Conservation (phyloP, 2,113 vertebrate genomes). For the Phalacrocorax pelagicus region DNA sequence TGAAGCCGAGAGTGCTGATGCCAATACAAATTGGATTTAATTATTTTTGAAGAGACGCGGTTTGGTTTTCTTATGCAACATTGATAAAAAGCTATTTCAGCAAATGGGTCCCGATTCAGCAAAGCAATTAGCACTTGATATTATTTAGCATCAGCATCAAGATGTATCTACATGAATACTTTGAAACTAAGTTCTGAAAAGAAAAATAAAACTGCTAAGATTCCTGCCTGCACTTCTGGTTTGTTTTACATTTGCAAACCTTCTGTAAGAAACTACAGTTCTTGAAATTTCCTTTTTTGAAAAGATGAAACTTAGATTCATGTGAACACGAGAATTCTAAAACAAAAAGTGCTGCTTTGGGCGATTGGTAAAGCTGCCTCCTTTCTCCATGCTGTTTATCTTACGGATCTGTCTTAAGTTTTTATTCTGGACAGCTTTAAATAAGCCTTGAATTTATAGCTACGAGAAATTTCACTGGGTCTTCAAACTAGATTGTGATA, state of each 20-base stretch:
- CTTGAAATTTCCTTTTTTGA: neutral
- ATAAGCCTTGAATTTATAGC: neutral
- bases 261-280: neutral
- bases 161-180: neutral
- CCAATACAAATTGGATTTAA: neutral
- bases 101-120: neutral
- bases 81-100: neutral
- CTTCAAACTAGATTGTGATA: neutral
- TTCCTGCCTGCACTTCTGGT: neutral
- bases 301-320: neutral
- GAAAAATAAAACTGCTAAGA: neutral
- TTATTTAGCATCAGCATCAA: neutral
- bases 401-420: neutral
- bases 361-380: neutral
- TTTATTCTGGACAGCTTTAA: neutral
- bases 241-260: neutral
- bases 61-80: neutral
- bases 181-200: neutral
- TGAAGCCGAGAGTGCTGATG: neutral
- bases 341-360: neutral
- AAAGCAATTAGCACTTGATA: neutral
- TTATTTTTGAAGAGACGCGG: neutral
- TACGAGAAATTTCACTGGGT: neutral
- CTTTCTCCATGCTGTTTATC: neutral
- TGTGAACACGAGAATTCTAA: neutral